A percentile compares a stretch with the other conserved stretches of the same genome.
Conservation (phyloP, 2,888 invertebrate species). For the Nomada lathburiana region DNA sequence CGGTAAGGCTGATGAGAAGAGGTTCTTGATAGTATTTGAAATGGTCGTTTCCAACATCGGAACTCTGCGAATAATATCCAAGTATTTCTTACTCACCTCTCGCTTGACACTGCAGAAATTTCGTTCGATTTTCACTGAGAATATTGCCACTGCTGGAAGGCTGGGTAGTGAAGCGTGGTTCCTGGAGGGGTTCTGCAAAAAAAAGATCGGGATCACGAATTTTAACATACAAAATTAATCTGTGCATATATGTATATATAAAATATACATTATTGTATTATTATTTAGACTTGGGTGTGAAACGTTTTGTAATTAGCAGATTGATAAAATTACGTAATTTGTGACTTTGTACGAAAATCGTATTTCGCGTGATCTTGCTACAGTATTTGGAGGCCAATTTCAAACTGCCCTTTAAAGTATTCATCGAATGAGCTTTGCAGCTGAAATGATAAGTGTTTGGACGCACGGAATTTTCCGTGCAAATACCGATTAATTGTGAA, state of each 20-base stretch:
- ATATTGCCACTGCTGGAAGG: slow-evolving; percentile 94
- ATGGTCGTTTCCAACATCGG: slow-evolving; percentile 36
- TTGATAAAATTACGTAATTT: too few relatives aligned
- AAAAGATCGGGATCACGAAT: slow-evolving; percentile 69
- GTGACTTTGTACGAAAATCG: too few relatives aligned
- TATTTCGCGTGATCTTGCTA: too few relatives aligned
- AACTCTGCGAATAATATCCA: slow-evolving; percentile 7
- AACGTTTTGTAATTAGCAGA: background rate
- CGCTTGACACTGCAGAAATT: slow-evolving; percentile 97
- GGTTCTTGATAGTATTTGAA: slow-evolving; percentile 31
- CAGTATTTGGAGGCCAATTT: background rate
- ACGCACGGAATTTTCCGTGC: background rate
- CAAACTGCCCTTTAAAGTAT: background rate
- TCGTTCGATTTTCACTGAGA: slow-evolving; percentile 94
- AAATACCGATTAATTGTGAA: background rate
- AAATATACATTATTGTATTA: background rate
- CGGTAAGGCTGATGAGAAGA: slow-evolving; percentile 1
- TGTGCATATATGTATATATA: background rate
- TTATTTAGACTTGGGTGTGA: background rate
- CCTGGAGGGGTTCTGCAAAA: slow-evolving; percentile 89
- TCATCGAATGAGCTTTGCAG: slow-evolving; percentile 1
- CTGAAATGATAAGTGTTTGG: background rate
- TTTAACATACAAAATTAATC: background rate
- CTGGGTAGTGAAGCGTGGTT: slow-evolving; percentile 94
- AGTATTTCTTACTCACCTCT: slow-evolving; percentile 87